Percentiles rank a stretch among this genome's conserved stretches.
These are phyloP conservation scores for Muntiacus muntjak DNA, from an alignment of 2,113 vertebrate species.

Conservation along the genomic window DNA sequence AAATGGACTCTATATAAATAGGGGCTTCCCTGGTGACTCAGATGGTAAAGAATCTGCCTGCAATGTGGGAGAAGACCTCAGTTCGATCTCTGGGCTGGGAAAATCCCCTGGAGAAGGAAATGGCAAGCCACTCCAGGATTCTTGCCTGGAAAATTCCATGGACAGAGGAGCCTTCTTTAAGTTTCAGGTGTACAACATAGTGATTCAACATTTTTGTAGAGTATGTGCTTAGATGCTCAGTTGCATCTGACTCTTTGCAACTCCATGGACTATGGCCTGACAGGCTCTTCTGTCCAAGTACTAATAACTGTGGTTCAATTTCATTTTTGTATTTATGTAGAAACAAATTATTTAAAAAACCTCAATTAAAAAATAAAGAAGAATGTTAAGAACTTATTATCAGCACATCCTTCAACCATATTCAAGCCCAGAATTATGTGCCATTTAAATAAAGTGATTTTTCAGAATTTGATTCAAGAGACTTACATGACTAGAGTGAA, in stretches of 20 bases:
- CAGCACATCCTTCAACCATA: neutral
- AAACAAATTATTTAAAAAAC: neutral
- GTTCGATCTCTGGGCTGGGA: neutral
- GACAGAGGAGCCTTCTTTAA: neutral
- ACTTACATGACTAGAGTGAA: neutral
- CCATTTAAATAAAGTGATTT: neutral
- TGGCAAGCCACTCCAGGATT: neutral
- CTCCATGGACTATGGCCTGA: neutral
- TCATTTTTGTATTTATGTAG: neutral
- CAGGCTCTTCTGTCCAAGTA: neutral
- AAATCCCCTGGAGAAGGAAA: neutral
- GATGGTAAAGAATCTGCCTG: neutral
- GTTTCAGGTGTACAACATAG: neutral
- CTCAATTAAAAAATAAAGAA: slow-evolving; percentile 17
- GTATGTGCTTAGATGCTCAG: neutral
- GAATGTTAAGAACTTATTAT: neutral
- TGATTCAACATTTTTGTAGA: neutral
- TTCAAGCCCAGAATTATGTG: neutral
- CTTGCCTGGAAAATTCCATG: neutral
- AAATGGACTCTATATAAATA: neutral
- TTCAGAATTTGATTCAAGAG: neutral
- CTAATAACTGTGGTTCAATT: neutral
- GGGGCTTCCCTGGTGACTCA: neutral
- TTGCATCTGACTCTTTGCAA: neutral
- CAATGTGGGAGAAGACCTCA: neutral